Conservation (phyloP, 53 echinoderm and acorn worm species). For the Temnopleurus reevesii region DNA sequence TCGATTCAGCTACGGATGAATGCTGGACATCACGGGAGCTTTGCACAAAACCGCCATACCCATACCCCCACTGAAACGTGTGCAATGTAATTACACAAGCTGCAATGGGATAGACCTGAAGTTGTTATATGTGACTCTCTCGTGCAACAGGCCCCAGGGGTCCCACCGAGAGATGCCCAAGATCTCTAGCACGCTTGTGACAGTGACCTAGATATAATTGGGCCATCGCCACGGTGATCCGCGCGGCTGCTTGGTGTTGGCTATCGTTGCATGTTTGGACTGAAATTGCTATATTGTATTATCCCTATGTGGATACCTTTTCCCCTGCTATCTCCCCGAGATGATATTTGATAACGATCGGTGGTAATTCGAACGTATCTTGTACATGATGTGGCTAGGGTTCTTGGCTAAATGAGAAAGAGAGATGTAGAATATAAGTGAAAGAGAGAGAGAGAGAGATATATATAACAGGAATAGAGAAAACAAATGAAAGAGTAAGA, state of each 20-base stretch:
- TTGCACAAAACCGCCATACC: too few relatives aligned
- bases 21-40: too few relatives aligned
- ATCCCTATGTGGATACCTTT: conserved; percentile 34
- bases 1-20: background rate
- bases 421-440: background rate
- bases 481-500: too few relatives aligned
- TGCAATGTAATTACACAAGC: too few relatives aligned
- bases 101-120: too few relatives aligned
- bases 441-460: background rate
- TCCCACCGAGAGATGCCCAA: conserved; percentile 25
- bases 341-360: conserved; percentile 44
- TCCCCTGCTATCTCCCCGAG: conserved; percentile 31
- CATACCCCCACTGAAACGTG: conserved; percentile 6
- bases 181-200: background rate
- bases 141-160: too few relatives aligned
- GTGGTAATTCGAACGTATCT: conserved; percentile 50
- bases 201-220: conserved; percentile 41
- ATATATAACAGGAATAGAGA: background rate
- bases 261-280: conserved; percentile 40
- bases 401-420: background rate
- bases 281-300: conserved; percentile 44
- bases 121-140: too few relatives aligned
- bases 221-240: background rate
- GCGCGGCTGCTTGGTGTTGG: background rate
- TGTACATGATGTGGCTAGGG: background rate